Evolutionary conservation across 2,797 vertebrate species (phyloP).

Genomic region (Poecilia velifera): DNA sequence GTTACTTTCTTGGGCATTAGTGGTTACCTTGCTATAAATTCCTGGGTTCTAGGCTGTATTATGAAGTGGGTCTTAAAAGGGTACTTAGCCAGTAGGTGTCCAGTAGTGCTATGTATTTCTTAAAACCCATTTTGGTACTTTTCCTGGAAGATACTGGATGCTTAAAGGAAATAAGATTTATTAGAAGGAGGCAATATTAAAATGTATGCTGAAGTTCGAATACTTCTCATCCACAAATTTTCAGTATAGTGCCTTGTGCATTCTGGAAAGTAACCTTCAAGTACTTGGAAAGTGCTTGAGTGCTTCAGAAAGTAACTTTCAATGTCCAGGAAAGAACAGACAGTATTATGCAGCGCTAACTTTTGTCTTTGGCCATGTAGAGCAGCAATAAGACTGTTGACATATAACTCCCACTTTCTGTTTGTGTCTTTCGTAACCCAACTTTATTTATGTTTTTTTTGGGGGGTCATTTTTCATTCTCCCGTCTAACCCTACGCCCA

Average conservation of each 20-base stretch:
- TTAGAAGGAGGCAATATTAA: background rate
- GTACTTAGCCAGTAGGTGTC: background rate
- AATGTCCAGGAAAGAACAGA: background rate
- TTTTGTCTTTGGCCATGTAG: background rate
- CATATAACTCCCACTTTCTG: conserved; percentile 26
- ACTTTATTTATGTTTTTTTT: background rate
- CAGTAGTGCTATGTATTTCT: background rate
- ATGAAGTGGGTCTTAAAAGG: background rate
- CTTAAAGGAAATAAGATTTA: background rate
- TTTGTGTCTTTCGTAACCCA: conserved; percentile 16
- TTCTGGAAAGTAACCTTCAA: background rate
- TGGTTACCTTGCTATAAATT: background rate
- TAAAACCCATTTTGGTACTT: background rate
- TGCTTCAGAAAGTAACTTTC: background rate
- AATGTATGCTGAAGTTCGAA: background rate
- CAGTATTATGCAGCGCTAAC: background rate
- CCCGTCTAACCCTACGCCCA: background rate
- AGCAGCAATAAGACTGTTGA: background rate
- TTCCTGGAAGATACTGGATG: background rate
- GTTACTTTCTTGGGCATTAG: background rate
- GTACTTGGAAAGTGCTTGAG: background rate
- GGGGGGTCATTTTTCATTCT: background rate
- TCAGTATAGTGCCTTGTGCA: background rate
- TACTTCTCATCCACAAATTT: background rate
- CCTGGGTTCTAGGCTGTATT: background rate